Evolutionary conservation across 2,888 invertebrate species (phyloP), one percentile per base, ranked within the genome.

Genomic region (Trissoscelio sp.): DNA sequence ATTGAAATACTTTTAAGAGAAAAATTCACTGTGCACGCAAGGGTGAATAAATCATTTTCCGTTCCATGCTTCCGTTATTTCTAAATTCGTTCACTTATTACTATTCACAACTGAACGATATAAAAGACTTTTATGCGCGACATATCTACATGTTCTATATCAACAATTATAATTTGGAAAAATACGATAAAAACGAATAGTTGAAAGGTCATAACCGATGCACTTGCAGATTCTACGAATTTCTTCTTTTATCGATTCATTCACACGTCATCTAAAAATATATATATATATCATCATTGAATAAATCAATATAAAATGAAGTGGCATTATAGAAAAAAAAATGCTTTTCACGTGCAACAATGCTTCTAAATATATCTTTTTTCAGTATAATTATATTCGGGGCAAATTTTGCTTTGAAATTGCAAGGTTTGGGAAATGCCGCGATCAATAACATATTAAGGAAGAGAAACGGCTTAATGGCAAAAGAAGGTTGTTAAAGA

Each of bases 391-490:
- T 37, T 44, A 46, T 46, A 46, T 46, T 48, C 42, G 20, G 48
- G 37, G 11, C 34, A 48, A 24, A 11, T 16, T 55, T 67, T 53
- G 42, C 31, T 28, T 14, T 7, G 28, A 55, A 55, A 55, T 55
- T 44, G 67, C 67, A 28, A 55, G 28, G 12, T 20, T 69, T n/a
- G 67, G 31, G 37, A 69, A 28, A 37, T 31, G 55, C 4, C 44
- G 20, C 44, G 55, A 69, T 69, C 67, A 39, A 69, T 69, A 69
- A 5, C 53, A 31, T 12, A 34, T 28, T 31, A 53, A 28, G 3
- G 14, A 31, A 34, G 14, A 31, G 37, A 20, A 44, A 51, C n/a
- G 22, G 31, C 24, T 55, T 9, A 22, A 44, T 42, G 37, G 22
- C 39, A 20, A 16, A 55, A 18, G 18, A 55, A 14, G 6, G 6